Base-by-base conservation (phyloP, 2,797 vertebrate species). In the Mareca strepera region DNA sequence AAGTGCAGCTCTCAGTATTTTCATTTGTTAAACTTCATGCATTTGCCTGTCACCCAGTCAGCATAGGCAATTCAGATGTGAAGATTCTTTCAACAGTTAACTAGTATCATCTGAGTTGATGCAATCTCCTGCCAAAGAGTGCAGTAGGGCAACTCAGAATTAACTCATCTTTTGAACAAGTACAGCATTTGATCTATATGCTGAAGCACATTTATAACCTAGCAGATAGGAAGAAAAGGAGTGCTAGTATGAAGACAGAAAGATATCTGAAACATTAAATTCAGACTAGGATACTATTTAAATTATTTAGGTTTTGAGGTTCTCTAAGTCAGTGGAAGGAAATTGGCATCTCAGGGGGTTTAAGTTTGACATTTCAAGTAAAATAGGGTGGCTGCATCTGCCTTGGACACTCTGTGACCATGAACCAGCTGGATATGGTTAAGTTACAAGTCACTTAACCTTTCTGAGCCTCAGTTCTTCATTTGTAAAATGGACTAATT, bases 181-280 rank as follows among this genome's bases (percentile, higher is more conserved):
- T 8, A 52, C 3, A 60, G 52, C 28, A 73, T 86, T 88, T 86
- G 33, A 41, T 48, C 55, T 56, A 4, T 76, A 5, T 58, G 28
- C 39, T 82, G 67, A 78, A 29, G 31, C 8, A 17, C 39, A 41
- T 78, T 84, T 66, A 63, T 39, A 75, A 85, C 31, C 31, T 88
- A 70, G 37, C n/a, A 88, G 79, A 55, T 53, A 68, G 11, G 23
- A 82, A 81, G 81, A 94, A 74, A 89, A 9, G 12, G 41, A 72
- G 52, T 73, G 53, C 3, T 86, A 88, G 72, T 50, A 44, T 91
- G 70, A 90, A 90, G 44, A 86, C 35, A 23, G 5, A 7, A 72
- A 82, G 16, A 22, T 63, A 82, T 68, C 28, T 72, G 48, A 86
- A 70, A 25, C 52, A 74, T 82, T 92, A 79, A 55, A 55, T 84